These are phyloP conservation scores for Decapterus maruadsi DNA, from an alignment of 2,797 vertebrate genomes.

Conservation along the genomic window DNA sequence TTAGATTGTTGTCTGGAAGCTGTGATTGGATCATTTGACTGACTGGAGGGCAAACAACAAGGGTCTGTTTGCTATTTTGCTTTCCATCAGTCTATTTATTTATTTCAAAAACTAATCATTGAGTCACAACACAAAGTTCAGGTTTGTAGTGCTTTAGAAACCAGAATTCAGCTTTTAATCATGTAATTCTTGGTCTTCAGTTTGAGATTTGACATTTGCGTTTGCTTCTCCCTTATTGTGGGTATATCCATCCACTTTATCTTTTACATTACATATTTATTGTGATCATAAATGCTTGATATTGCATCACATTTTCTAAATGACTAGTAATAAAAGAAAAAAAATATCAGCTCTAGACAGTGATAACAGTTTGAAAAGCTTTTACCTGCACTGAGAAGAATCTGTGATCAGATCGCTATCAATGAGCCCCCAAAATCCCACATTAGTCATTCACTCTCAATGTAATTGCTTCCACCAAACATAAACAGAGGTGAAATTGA, in stretches of 20 bases:
- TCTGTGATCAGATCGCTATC: neutral
- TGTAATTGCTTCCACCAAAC: conserved; percentile 6
- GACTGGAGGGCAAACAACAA: neutral
- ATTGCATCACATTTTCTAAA: neutral
- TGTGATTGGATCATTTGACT: neutral
- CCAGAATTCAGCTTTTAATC: neutral
- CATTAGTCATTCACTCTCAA: conserved; percentile 7
- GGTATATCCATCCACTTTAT: neutral
- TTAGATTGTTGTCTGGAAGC: neutral
- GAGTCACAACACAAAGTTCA: neutral
- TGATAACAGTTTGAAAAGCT: too few species aligned
- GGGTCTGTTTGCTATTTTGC: neutral
- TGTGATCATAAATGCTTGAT: neutral
- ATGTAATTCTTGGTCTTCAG: neutral
- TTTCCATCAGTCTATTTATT: neutral
- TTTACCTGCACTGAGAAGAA: neutral
- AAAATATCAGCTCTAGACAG: too few species aligned
- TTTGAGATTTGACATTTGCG: neutral
- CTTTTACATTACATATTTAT: neutral
- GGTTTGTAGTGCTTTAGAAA: neutral
- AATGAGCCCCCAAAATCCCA: conserved; percentile 13
- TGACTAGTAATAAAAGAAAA: too few species aligned
- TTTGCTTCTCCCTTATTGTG: neutral
- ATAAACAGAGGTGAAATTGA: neutral
- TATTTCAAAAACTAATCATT: neutral